Evolutionary conservation across 1,140 invertebrate species (phyloP).

Genomic region (Pararge aegeria): DNA sequence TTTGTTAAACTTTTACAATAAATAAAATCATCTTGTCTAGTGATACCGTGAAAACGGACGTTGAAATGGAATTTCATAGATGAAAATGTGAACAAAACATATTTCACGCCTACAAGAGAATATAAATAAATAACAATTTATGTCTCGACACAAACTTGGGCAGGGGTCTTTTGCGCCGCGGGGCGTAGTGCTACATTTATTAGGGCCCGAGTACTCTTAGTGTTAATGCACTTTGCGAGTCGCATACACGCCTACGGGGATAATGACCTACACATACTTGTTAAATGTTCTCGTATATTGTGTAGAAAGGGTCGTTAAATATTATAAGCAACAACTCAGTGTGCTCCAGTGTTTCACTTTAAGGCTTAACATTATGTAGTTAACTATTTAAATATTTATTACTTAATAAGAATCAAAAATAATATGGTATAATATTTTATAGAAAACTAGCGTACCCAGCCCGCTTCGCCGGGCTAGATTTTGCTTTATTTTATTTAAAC

Average conservation of each 20-base stretch:
- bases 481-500: too few species aligned
- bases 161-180: constrained; percentile 26
- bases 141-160: constrained; percentile 26
- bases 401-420: too few species aligned
- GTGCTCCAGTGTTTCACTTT: too few species aligned
- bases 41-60: not conserved
- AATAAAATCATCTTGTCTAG: too few species aligned
- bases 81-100: constrained; percentile 1
- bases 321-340: not conserved
- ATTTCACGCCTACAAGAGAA: not conserved
- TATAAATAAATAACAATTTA: constrained; percentile 37
- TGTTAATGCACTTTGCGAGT: constrained; percentile 59
- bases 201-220: constrained; percentile 40
- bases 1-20: too few species aligned
- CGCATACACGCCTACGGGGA: constrained; percentile 31
- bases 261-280: constrained; percentile 22
- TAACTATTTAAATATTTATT: too few species aligned
- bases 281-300: constrained; percentile 11
- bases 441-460: too few species aligned
- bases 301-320: not conserved
- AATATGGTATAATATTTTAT: too few species aligned
- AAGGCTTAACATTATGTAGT: too few species aligned
- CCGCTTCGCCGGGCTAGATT: too few species aligned
- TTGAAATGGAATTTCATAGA: not conserved
- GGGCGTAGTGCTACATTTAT: constrained; percentile 35